Evolutionary conservation across 2,113 vertebrate species (phyloP).

Genomic region (Oncorhynchus masou): DNA sequence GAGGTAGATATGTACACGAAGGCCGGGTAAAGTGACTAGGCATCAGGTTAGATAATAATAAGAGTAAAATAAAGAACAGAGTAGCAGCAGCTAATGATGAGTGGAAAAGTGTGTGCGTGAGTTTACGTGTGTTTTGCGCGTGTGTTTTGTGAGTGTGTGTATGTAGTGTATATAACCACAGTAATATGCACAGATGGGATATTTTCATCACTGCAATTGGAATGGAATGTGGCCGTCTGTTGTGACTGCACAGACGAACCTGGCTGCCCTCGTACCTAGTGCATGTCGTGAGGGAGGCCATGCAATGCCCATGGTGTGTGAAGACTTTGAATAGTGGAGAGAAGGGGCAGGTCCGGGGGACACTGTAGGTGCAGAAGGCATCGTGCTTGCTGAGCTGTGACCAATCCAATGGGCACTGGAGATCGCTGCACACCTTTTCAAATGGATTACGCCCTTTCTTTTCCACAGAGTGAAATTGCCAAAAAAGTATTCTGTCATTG

Average conservation of each 20-base stretch:
- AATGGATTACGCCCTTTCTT: conserved; percentile 45
- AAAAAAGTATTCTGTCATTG: conserved; percentile 21
- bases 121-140: no score
- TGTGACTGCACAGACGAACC: conserved; percentile 62
- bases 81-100: no score
- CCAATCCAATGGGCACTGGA: conserved; percentile 41
- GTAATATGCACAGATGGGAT: conserved; percentile 53
- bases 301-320: conserved; percentile 33
- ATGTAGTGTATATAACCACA: no score
- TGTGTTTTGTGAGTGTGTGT: no score
- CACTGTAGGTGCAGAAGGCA: conserved; percentile 23
- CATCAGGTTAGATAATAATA: no score
- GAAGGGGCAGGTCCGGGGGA: conserved; percentile 36
- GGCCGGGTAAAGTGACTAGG: no score
- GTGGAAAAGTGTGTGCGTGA: no score
- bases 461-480: conserved; percentile 43
- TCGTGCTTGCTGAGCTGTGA: conserved; percentile 49
- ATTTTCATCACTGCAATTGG: conserved; percentile 48
- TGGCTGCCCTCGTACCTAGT: conserved; percentile 42
- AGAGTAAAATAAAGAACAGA: no score
- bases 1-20: no score
- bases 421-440: conserved; percentile 41
- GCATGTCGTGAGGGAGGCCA: conserved; percentile 45
- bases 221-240: conserved; percentile 52
- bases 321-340: conserved; percentile 30